Conservation (phyloP, 2,888 invertebrate species). For the Cataglyphis livida region DNA sequence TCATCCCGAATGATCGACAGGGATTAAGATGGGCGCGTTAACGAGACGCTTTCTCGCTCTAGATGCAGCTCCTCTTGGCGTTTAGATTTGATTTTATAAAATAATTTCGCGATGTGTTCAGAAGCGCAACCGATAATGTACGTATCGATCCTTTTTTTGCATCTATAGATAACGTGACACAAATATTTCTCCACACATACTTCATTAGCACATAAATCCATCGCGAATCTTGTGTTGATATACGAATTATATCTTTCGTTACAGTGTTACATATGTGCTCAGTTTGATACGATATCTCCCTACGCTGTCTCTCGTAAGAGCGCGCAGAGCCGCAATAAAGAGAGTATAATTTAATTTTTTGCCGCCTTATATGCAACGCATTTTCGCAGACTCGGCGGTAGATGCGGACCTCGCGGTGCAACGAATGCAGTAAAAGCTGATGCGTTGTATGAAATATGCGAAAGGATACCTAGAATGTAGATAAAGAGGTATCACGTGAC, state of each 20-base stretch:
- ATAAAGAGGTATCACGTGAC: slow-evolving; percentile 54
- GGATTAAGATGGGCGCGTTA: slow-evolving; percentile 40
- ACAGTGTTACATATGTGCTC: neutral
- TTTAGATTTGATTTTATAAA: neutral
- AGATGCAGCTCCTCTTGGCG: neutral
- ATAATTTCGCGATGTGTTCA: neutral
- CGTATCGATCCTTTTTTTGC: neutral
- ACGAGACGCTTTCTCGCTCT: neutral
- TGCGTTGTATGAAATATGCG: slow-evolving; percentile 54
- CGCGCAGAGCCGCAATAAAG: slow-evolving; percentile 39
- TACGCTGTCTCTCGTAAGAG: slow-evolving; percentile 15
- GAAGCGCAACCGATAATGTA: neutral
- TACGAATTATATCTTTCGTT: slow-evolving; percentile 15
- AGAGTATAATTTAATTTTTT: slow-evolving; percentile 51
- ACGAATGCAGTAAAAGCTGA: slow-evolving; percentile 54
- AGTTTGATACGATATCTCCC: slow-evolving; percentile 30
- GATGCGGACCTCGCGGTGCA: slow-evolving; percentile 20
- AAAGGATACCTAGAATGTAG: slow-evolving; percentile 58
- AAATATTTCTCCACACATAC: neutral
- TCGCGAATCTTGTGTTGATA: slow-evolving; percentile 16
- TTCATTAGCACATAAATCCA: slow-evolving; percentile 20
- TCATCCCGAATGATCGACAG: slow-evolving; percentile 52
- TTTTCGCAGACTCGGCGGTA: neutral
- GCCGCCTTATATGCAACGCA: slow-evolving; percentile 14
- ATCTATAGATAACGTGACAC: neutral